Conservation (phyloP, 2,888 invertebrate species). For the Heterodera filipjevi region DNA sequence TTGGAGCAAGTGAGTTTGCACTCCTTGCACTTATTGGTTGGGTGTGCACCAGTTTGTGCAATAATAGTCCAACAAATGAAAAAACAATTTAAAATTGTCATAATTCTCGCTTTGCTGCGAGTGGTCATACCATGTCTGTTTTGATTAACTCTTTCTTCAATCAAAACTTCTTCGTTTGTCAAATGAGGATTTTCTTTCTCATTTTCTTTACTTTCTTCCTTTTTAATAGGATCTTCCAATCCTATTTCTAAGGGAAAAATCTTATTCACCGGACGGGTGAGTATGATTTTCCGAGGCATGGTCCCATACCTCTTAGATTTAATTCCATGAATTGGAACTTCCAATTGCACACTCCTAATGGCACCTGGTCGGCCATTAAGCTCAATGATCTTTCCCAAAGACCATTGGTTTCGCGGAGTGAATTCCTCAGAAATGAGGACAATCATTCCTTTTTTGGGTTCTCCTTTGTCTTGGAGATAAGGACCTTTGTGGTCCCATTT, state of each 20-base stretch:
- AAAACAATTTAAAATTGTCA: no score
- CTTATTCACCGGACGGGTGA: neutral
- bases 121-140: constrained; percentile 7
- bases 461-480: neutral
- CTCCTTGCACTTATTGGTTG: no score
- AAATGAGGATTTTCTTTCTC: no score
- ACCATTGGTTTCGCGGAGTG: neutral
- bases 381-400: constrained; percentile 7
- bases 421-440: neutral
- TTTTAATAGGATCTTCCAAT: neutral
- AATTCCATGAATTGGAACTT: neutral
- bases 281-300: neutral
- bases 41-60: no score
- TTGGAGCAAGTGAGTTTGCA: no score
- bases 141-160: neutral
- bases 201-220: neutral
- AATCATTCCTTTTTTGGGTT: neutral
- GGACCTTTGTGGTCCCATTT: neutral
- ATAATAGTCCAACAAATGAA: no score
- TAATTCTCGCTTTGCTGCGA: neutral
- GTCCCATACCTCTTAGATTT: neutral
- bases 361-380: neutral
- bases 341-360: neutral
- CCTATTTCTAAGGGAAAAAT: neutral
- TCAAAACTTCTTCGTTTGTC: no score